Conservation (phyloP, 2,797 vertebrate genomes). For the Dromococcyx pavoninus region DNA sequence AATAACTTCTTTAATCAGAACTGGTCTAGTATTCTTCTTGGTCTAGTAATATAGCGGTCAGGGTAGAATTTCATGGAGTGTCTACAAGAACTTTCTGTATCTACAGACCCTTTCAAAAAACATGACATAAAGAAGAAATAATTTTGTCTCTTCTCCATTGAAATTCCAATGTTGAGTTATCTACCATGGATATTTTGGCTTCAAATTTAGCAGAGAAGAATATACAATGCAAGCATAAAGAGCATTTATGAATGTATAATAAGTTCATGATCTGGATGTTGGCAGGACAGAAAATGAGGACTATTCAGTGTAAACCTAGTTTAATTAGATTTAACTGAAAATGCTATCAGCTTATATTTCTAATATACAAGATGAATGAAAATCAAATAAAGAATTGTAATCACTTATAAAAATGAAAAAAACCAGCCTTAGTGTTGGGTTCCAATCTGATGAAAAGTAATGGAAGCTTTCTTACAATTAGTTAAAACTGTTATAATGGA, state of each 20-base stretch:
- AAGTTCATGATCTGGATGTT: not conserved
- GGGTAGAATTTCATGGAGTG: not conserved
- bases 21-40: not conserved
- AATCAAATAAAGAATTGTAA: constrained; percentile 27
- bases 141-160: not conserved
- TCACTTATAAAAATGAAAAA: not conserved
- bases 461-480: not conserved
- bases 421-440: not conserved
- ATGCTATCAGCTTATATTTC: not conserved
- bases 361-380: constrained; percentile 27
- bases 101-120: not conserved
- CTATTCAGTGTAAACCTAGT: not conserved
- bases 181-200: not conserved
- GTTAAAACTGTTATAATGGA: not conserved
- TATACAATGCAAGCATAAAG: not conserved
- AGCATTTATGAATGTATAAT: constrained; percentile 41
- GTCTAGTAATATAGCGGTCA: not conserved
- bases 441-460: not conserved
- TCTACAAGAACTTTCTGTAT: not conserved
- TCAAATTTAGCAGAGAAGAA: not conserved
- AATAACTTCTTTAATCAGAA: not conserved
- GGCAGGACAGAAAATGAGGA: not conserved
- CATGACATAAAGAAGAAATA: not conserved
- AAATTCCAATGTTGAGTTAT: not conserved
- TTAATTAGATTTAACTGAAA: constrained; percentile 40